A percentile compares a stretch with the other conserved stretches of the same genome.
Conservation (phyloP, 2,797 vertebrate genomes). For the Rhinophrynus dorsalis region DNA sequence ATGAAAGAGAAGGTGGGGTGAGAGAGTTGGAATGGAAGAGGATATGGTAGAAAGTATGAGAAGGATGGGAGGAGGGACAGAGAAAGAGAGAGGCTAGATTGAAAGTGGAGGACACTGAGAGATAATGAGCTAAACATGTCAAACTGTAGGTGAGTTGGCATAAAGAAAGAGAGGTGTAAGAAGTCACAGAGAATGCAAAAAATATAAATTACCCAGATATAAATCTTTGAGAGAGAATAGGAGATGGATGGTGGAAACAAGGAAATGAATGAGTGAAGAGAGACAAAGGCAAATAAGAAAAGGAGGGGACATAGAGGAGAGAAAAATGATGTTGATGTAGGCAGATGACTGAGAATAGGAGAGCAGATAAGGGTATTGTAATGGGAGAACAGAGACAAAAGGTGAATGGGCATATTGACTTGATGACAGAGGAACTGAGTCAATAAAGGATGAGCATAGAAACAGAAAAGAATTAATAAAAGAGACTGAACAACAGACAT, state of each 20-base stretch:
- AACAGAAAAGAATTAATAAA: not conserved
- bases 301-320: not conserved
- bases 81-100: not conserved
- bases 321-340: slow-evolving; percentile 4
- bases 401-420: slow-evolving; percentile 16
- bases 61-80: too few relatives aligned
- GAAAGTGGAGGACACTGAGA: not conserved
- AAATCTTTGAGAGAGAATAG: slow-evolving; percentile 15
- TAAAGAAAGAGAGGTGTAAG: not conserved
- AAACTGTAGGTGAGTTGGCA: not conserved
- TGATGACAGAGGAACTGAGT: not conserved
- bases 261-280: not conserved
- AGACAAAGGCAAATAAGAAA: slow-evolving; percentile 5
- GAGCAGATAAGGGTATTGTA: slow-evolving; percentile 22
- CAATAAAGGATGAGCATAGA: not conserved
- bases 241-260: not conserved
- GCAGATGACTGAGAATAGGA: slow-evolving; percentile 8
- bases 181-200: not conserved
- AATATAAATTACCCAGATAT: slow-evolving; percentile 5
- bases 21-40: too few relatives aligned
- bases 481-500: not conserved
- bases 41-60: too few relatives aligned
- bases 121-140: not conserved
- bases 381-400: slow-evolving; percentile 9
- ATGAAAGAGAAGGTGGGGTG: too few relatives aligned